Conservation (phyloP, 2,797 vertebrate genomes). For the Neomorphus geoffroyi region DNA sequence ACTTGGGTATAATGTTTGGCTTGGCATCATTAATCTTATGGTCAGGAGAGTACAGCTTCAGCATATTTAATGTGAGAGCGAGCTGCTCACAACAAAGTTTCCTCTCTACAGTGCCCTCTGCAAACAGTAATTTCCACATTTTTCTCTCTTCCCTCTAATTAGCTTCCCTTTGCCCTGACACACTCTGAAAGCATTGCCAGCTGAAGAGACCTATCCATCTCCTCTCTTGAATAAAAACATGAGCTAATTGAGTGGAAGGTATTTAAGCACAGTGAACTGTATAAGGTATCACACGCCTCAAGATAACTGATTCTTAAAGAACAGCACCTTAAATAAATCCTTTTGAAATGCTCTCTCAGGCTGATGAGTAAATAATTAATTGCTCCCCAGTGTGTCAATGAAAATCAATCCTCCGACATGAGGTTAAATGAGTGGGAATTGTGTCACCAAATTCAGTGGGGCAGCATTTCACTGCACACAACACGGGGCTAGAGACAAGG, state of each 20-base stretch:
- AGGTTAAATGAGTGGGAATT: conserved; percentile 9
- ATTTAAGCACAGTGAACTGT: conserved; percentile 30
- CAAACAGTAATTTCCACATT: conserved; percentile 59
- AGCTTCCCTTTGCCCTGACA: conserved; percentile 49
- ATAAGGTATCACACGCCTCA: conserved; percentile 18
- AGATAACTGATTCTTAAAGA: conserved; percentile 40
- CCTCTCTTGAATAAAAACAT: conserved; percentile 49
- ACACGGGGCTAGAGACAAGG: not conserved
- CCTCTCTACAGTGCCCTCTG: conserved; percentile 24
- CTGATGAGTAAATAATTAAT: conserved; percentile 40
- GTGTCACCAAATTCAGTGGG: conserved; percentile 20
- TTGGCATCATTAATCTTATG: conserved; percentile 71
- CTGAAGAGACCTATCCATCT: conserved; percentile 53
- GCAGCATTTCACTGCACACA: not conserved
- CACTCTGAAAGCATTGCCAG: not conserved
- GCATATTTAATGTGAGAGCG: conserved; percentile 61
- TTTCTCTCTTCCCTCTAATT: conserved; percentile 37
- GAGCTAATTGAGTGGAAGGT: conserved; percentile 44
- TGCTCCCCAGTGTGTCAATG: conserved; percentile 16
- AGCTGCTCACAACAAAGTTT: conserved; percentile 58
- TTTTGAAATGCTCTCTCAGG: conserved; percentile 30
- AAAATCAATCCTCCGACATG: conserved; percentile 16
- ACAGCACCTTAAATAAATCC: conserved; percentile 48
- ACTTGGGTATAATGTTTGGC: conserved; percentile 48
- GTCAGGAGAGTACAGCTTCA: conserved; percentile 58